Base-by-base conservation (phyloP, 2,888 invertebrate genomes). In the Scaptodrosophila latifasciaeformis region DNA sequence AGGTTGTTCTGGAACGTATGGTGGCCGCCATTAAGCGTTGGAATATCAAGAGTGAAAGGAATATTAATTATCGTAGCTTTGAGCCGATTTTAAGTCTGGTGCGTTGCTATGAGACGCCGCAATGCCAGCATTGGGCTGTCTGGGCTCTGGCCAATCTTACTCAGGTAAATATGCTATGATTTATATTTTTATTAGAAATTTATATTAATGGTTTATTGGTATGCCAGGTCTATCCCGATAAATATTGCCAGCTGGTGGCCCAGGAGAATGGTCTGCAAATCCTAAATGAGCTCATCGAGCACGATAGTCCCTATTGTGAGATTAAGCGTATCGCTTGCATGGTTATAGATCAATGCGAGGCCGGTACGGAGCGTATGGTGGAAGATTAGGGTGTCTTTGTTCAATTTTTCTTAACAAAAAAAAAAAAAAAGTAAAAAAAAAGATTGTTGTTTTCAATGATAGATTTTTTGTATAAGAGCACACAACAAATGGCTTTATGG, bases 141-240 rank as follows among this genome's bases (percentile, higher is more conserved):
- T 99, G 98, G 98, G 98, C 98, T 0, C 88, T 99, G 56, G 97
- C 97, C 44, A 99, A 99, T 88, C 90, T 99, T 59, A 99, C 98
- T 43, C 92, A 84, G 68, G 85, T 85, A 62, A 24, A n/a, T 39
- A 13, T n/a, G n/a, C n/a, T n/a, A n/a, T n/a, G 17, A 12, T 5
- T 9, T 29, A 15, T 29, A 13, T 45, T 45, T 17, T 7, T n/a
- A 10, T 30, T 27, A 15, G 6, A 30, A 44, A 29, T 35, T 15
- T 15, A 13, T 12, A 2, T 9, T 37, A 21, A 30, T 34, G n/a
- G 29, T 27, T 52, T 35, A 2, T 21, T 37, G 34, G 40, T 30
- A 31, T 31, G 27, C 9, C 54, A 97, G 96, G 86, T 87, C 2
- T 87, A 87, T 74, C 86, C 96, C 34, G 92, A 92, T 54, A 97